These are phyloP conservation scores for Syngnathus typhle DNA, from an alignment of 2,113 vertebrate genomes.

Conservation along the genomic window DNA sequence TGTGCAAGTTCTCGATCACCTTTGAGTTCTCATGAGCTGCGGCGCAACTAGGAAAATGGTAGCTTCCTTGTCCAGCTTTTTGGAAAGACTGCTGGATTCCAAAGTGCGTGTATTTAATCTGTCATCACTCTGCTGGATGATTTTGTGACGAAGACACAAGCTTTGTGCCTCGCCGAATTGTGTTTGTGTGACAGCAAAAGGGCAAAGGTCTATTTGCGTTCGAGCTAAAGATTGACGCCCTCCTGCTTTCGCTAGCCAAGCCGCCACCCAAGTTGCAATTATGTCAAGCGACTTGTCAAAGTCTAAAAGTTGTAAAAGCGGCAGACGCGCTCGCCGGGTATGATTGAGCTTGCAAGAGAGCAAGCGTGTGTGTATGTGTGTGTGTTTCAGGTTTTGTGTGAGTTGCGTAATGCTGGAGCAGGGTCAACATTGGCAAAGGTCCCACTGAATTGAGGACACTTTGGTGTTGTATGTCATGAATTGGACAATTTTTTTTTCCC, in stretches of 20 bases:
- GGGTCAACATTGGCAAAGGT: conserved; percentile 13
- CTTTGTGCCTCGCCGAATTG: neutral
- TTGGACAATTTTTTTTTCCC: neutral
- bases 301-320: neutral
- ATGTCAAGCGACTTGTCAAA: neutral
- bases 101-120: neutral
- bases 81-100: neutral
- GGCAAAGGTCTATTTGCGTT: conserved; percentile 67
- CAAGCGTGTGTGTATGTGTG: neutral
- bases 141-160: neutral
- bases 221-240: conserved; percentile 64
- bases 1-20: neutral
- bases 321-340: neutral
- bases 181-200: neutral
- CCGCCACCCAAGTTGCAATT: neutral
- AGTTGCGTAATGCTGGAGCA: conserved; percentile 4
- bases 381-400: conserved; percentile 24
- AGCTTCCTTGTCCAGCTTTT: neutral
- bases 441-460: neutral
- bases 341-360: neutral
- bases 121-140: neutral
- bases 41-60: neutral
- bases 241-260: neutral
- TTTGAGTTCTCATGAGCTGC: neutral
- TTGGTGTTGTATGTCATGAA: neutral